A percentile compares a stretch with the other conserved stretches of the same genome.
phyloP scores from a whole-genome alignment of 2,113 vertebrate genomes.

The Taurulus bubalis region DNA sequence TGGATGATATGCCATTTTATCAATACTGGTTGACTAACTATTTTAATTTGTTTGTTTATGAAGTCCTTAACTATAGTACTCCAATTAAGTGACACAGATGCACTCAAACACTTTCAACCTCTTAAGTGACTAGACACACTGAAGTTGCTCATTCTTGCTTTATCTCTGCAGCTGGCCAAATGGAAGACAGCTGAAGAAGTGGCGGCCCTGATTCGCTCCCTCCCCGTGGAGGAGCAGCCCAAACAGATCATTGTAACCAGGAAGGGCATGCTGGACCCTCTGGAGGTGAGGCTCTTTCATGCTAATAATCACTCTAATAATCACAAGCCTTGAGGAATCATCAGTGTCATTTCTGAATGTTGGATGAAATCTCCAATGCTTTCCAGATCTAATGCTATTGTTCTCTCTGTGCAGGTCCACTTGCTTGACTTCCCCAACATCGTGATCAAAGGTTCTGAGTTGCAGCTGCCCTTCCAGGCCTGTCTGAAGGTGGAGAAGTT shows the following conservation, averaged over 20 bases:
- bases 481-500: slow-evolving; percentile 99
- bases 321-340: background rate
- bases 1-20: too few species aligned
- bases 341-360: background rate
- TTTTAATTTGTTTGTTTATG: background rate
- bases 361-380: too few species aligned
- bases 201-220: slow-evolving; percentile 95
- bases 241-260: slow-evolving; percentile 99
- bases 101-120: background rate
- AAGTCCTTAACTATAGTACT: background rate
- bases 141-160: background rate
- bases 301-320: background rate
- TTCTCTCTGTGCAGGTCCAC: slow-evolving; percentile 88
- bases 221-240: slow-evolving; percentile 98
- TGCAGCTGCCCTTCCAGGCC: slow-evolving; percentile 99
- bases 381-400: background rate
- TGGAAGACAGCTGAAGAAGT: slow-evolving; percentile 99
- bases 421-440: slow-evolving; percentile 99
- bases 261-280: slow-evolving; percentile 98
- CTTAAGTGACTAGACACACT: background rate
- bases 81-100: background rate
- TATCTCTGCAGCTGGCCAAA: slow-evolving; percentile 90
- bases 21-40: background rate
- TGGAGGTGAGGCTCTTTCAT: slow-evolving; percentile 86
- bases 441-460: slow-evolving; percentile 98